Evolutionary conservation across 2,888 invertebrate species (phyloP).

Genomic region (Drosophila siamana): DNA sequence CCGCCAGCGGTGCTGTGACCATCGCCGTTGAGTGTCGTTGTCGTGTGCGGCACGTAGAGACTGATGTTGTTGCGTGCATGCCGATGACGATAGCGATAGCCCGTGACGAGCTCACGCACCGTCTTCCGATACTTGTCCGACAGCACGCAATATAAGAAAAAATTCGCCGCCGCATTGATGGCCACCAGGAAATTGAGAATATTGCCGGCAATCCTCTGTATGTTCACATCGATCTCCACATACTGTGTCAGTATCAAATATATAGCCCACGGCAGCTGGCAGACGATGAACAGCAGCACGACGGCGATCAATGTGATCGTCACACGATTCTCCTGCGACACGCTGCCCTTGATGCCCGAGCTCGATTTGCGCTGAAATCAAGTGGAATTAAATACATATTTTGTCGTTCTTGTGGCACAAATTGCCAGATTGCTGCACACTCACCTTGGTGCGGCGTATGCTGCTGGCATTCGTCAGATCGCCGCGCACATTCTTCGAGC

Average conservation of each 20-base stretch:
- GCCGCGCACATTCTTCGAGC: slow-evolving; percentile 86
- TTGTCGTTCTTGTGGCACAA: too few relatives aligned
- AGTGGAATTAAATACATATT: background rate
- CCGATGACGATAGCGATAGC: slow-evolving; percentile 78
- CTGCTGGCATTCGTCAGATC: slow-evolving; percentile 87
- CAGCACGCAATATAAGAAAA: slow-evolving; percentile 91
- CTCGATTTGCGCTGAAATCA: slow-evolving; percentile 83
- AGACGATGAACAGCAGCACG: slow-evolving; percentile 90
- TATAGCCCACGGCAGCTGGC: slow-evolving; percentile 90
- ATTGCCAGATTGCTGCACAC: slow-evolving; percentile 19
- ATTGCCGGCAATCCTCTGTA: slow-evolving; percentile 88
- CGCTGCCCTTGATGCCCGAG: slow-evolving; percentile 81
- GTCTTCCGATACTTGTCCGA: slow-evolving; percentile 91
- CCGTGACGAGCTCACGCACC: slow-evolving; percentile 83
- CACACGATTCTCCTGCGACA: slow-evolving; percentile 89
- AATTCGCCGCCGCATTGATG: slow-evolving; percentile 91
- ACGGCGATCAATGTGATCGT: slow-evolving; percentile 92
- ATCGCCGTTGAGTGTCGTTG: slow-evolving; percentile 66
- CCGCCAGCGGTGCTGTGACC: slow-evolving; percentile 20
- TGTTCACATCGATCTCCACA: slow-evolving; percentile 64
- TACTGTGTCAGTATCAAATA: slow-evolving; percentile 85
- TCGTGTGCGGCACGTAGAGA: slow-evolving; percentile 70
- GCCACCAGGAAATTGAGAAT: slow-evolving; percentile 90
- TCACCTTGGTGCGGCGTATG: slow-evolving; percentile 79
- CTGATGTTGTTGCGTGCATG: slow-evolving; percentile 79